phyloP scores from a whole-genome alignment of 2,888 invertebrate species.

The Mylabris sibirica region DNA sequence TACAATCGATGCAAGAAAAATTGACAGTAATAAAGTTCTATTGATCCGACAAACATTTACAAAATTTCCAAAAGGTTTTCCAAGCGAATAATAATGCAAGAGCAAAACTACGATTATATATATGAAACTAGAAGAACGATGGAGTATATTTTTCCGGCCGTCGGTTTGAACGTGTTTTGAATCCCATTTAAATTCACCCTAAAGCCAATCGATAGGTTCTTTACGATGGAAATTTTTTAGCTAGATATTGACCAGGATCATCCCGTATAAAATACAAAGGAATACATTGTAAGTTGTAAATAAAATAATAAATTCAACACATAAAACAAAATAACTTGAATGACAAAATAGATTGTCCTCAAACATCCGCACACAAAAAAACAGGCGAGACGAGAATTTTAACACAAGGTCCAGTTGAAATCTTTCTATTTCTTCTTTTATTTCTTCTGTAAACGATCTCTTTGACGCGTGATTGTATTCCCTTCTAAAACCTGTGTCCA shows the following conservation, averaged over 20 bases:
- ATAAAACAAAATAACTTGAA: constrained; percentile 1
- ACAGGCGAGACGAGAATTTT: background rate
- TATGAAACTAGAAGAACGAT: constrained; percentile 4
- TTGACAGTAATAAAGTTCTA: background rate
- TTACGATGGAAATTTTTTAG: constrained; percentile 28
- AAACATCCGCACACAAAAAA: background rate
- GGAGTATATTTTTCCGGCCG: constrained; percentile 1
- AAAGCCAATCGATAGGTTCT: constrained; percentile 23
- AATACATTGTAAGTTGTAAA: constrained; percentile 10
- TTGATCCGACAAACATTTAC: constrained; percentile 1
- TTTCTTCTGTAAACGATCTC: constrained; percentile 41
- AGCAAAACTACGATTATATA: constrained; percentile 6
- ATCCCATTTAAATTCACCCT: constrained; percentile 28
- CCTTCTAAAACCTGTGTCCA: constrained; percentile 54
- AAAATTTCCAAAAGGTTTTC: constrained; percentile 5
- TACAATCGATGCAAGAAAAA: background rate
- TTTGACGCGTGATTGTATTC: constrained; percentile 53
- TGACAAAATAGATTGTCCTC: constrained; percentile 2
- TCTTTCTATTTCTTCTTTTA: constrained; percentile 14
- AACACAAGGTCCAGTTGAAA: constrained; percentile 5
- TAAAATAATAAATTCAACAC: constrained; percentile 13
- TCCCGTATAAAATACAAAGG: constrained; percentile 7
- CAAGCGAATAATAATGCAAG: constrained; percentile 4
- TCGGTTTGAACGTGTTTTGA: constrained; percentile 17
- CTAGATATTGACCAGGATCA: constrained; percentile 21